phyloP scores from a whole-genome alignment of 92 coral and sea anemone genomes.

The Paragorgia papillata region DNA sequence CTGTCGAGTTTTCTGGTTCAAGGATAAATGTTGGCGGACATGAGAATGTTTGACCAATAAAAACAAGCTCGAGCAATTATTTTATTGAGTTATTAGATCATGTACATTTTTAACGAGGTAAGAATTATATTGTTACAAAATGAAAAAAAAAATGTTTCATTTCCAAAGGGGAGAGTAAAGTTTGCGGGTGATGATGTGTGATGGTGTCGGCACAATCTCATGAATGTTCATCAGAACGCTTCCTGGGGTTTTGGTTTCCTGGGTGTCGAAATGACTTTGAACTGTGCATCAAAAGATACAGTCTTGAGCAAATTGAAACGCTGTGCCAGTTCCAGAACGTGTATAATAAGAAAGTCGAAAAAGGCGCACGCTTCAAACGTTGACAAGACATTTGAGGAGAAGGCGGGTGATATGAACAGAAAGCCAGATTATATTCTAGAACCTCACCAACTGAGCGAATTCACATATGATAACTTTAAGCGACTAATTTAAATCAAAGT shows the following conservation, averaged over 20 bases:
- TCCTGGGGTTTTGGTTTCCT: slow-evolving; percentile 14
- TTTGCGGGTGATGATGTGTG: slow-evolving; percentile 21
- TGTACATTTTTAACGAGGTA: no score
- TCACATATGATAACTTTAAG: slow-evolving; percentile 27
- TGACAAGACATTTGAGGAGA: no score
- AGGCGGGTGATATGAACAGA: no score
- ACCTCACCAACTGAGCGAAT: slow-evolving; percentile 5
- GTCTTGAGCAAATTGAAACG: neutral
- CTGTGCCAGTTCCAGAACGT: neutral
- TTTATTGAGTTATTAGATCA: no score
- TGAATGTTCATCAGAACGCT: neutral
- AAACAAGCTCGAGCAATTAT: no score
- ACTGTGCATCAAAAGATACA: neutral
- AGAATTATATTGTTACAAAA: neutral
- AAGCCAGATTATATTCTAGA: no score
- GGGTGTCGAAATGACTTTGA: neutral
- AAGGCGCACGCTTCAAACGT: neutral
- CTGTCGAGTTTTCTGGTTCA: no score
- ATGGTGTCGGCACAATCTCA: slow-evolving; percentile 5
- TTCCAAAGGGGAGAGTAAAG: neutral
- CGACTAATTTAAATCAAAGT: slow-evolving; percentile 7
- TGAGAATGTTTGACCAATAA: no score
- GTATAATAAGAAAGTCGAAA: neutral
- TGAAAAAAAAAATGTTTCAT: neutral
- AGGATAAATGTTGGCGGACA: no score